Conservation (phyloP, 2,888 invertebrate genomes). For the Pterostichus niger region DNA sequence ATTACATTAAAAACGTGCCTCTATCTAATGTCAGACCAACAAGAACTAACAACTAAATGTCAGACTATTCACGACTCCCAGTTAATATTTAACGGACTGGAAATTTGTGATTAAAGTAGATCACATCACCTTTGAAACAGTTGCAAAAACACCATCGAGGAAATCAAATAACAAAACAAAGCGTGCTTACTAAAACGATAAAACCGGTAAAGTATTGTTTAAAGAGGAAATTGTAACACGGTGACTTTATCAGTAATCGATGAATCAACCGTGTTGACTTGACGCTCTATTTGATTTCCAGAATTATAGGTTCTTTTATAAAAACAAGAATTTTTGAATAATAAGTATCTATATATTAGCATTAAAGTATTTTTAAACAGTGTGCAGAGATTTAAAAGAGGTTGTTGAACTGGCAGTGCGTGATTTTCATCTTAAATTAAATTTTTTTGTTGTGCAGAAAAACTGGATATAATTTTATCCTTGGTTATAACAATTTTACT, state of each 20-base stretch:
- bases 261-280: constrained; percentile 24
- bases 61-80: constrained; percentile 17
- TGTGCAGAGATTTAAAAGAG: background rate
- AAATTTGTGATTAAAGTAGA: constrained; percentile 37
- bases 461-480: constrained; percentile 30
- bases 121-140: constrained; percentile 40
- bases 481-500: constrained; percentile 21
- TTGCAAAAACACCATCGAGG: constrained; percentile 12
- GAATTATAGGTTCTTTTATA: background rate
- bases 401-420: constrained; percentile 30
- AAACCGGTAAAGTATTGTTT: constrained; percentile 12
- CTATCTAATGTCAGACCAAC: constrained; percentile 3
- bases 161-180: background rate
- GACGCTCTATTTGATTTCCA: constrained; percentile 32
- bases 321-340: background rate
- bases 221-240: constrained; percentile 27
- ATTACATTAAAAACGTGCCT: constrained; percentile 12
- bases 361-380: too few relatives aligned
- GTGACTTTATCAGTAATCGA: constrained; percentile 1
- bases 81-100: constrained; percentile 41
- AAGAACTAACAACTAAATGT: constrained; percentile 8
- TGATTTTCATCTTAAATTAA: constrained; percentile 43
- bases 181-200: background rate
- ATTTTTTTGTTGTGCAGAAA: constrained; percentile 10
- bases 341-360: background rate